Base-by-base conservation (phyloP, 2,113 vertebrate genomes). In the Cololabis saira region DNA sequence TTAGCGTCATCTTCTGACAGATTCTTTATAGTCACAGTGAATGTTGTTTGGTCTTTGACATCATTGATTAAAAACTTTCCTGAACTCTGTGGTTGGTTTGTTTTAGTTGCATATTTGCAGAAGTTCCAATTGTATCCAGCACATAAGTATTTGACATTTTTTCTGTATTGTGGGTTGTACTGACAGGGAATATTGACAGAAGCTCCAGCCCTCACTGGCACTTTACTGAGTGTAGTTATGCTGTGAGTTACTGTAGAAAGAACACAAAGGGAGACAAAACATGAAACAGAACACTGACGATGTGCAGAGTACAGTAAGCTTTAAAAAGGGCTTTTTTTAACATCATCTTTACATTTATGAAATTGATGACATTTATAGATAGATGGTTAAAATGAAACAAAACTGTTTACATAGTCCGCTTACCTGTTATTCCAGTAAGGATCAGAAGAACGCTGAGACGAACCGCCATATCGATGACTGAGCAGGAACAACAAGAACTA, bases 111-210 rank as follows among this genome's bases (percentile, higher is more conserved):
- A 64, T 3, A 12, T 19, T 2, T 1, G 50, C 82, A 89, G 13
- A 0, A 1, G 0, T 0, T 0, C 62, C 60, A 74, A 0, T 0
- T 0, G 7, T 12, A n/a, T 55, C 76, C 82, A 64, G 44, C 1
- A 73, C 87, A 89, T 14, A 87, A 55, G 54, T 67, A 83, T 22
- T 89, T 89, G 6, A 81, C 61, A 40, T 81, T 0, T 30, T 52
- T 19, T 24, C 0, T 27, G 18, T 82, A 78, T 1, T 12, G 0
- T 8, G 8, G 5, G 1, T 19, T 5, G 67, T 86, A 89, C 0
- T 67, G 57, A 77, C 85, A 89, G 42, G 85, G 83, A 33, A 89
- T 74, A 3, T 64, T 41, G 30, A 87, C 24, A 0, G 81, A 72
- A 13, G 2, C 7, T 74, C 63, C 74, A 50, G 2, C 10, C 5